Evolutionary conservation across 2,888 invertebrate genomes (phyloP), one percentile per base, ranked within the genome.

Genomic region (Mechanitis mazaeus): DNA sequence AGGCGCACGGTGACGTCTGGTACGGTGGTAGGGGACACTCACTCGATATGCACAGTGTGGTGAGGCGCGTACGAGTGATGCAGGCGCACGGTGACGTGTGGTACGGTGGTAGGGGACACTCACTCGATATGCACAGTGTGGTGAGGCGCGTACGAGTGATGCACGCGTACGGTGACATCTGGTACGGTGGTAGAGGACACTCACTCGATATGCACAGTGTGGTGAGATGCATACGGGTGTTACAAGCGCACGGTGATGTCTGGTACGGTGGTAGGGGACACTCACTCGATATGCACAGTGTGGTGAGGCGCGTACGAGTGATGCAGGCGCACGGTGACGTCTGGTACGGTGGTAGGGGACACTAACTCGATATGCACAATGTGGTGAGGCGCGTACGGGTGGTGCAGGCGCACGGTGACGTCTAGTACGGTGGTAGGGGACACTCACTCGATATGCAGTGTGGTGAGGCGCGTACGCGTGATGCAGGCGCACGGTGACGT

Each of bases 61-160:
- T 96, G 95, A 3, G 97, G 97, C 63, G 94, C 93, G 84, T 97
- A 97, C 33, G 96, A 96, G 31, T 95, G 94, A 85, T 97, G 96
- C 60, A 97, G 88, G 68, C 94, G 93, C 75, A 96, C 96, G 65
- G 94, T 91, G 61, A 96, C 2, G 97, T 42, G 94, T 91, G 91
- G 95, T 81, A 94, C 94, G 55, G 92, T 91, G 4, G 96, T 90
- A 74, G 94, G 93, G 56, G 92, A 59, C 31, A 93, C 92, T 0
- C 94, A 7, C 94, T 71, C 96, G 92, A 97, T 87, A 79, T 95
- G 94, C 7, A 33, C 7, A 33, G 95, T 91, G 79, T 97, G 96
- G 79, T 96, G 95, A 3, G 97, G 97, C 63, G 94, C 93, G 84
- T 97, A 97, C 33, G 96, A 96, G 33, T 95, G 94, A 86, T 97